phyloP scores from a whole-genome alignment of 2,113 vertebrate genomes.

The Oplegnathus fasciatus region DNA sequence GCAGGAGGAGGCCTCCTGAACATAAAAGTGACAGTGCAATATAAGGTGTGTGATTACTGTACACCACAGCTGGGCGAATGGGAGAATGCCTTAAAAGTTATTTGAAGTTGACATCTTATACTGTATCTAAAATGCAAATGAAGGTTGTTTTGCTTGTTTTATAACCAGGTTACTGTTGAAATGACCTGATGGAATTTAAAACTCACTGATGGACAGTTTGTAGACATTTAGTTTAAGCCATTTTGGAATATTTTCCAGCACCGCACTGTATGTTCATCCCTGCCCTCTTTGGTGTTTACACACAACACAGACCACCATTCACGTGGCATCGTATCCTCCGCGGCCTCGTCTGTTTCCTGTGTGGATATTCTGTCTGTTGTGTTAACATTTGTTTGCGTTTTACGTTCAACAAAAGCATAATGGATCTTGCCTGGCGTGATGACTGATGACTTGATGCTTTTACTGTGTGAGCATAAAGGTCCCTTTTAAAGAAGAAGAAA shows the following conservation, averaged over 20 bases:
- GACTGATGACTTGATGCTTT: not conserved
- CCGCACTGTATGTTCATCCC: not conserved
- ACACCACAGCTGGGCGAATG: constrained; percentile 35
- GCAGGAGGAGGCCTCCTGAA: not conserved
- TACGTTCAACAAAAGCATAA: constrained; percentile 11
- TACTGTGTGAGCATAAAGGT: not conserved
- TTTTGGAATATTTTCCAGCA: constrained; percentile 11
- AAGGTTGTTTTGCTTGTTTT: constrained; percentile 59
- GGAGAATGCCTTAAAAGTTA: constrained; percentile 40
- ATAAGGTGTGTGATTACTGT: not conserved
- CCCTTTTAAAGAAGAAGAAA: not conserved
- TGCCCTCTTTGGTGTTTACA: constrained; percentile 47
- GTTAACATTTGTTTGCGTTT: constrained; percentile 6
- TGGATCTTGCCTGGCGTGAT: not conserved
- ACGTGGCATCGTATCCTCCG: not conserved
- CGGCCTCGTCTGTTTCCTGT: constrained; percentile 26
- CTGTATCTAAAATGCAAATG: constrained; percentile 68
- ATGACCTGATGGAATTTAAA: not conserved
- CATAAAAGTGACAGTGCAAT: constrained; percentile 55
- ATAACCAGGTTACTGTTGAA: not conserved
- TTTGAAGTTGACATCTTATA: constrained; percentile 53
- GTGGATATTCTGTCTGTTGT: constrained; percentile 24
- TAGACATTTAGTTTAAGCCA: constrained; percentile 14
- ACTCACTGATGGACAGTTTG: not conserved
- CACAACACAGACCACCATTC: constrained; percentile 36